phyloP scores from a whole-genome alignment of 1,140 invertebrate species.

The Rhyacophila brunnea region DNA sequence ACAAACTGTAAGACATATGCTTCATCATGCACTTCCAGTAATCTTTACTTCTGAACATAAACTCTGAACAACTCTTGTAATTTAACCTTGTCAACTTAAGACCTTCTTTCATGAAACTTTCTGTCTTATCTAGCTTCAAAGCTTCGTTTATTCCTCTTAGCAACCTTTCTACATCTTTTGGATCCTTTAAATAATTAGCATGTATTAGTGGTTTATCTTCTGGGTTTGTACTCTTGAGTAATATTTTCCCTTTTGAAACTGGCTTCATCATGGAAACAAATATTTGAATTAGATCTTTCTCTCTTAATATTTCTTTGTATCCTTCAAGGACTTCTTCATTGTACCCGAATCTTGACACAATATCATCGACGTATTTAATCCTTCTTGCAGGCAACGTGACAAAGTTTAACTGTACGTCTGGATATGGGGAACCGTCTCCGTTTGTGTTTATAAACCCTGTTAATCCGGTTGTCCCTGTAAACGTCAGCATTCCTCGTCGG shows the following conservation, averaged over 20 bases:
- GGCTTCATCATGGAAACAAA: constrained; percentile 54
- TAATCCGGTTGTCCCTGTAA: background rate
- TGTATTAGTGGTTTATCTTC: constrained; percentile 62
- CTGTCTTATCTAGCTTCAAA: constrained; percentile 52
- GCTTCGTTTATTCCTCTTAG: constrained; percentile 56
- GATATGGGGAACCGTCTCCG: constrained; percentile 11
- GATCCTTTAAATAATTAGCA: constrained; percentile 63
- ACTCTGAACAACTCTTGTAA: constrained; percentile 44
- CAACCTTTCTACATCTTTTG: constrained; percentile 55
- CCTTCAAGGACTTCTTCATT: constrained; percentile 9
- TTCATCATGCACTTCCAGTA: constrained; percentile 47
- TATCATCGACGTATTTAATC: background rate
- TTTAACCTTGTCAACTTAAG: constrained; percentile 44
- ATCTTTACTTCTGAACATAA: constrained; percentile 45
- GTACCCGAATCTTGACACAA: constrained; percentile 8
- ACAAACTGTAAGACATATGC: constrained; percentile 41
- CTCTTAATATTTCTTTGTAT: constrained; percentile 37
- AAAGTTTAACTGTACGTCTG: constrained; percentile 25
- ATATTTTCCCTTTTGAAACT: constrained; percentile 59
- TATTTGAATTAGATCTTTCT: constrained; percentile 44
- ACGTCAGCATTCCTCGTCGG: background rate
- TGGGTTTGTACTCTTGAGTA: constrained; percentile 58
- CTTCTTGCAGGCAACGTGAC: background rate
- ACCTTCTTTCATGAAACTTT: constrained; percentile 45
- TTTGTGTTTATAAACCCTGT: constrained; percentile 36